Base-by-base conservation (phyloP, 2,888 invertebrate species). In the Parochlus steinenii region DNA sequence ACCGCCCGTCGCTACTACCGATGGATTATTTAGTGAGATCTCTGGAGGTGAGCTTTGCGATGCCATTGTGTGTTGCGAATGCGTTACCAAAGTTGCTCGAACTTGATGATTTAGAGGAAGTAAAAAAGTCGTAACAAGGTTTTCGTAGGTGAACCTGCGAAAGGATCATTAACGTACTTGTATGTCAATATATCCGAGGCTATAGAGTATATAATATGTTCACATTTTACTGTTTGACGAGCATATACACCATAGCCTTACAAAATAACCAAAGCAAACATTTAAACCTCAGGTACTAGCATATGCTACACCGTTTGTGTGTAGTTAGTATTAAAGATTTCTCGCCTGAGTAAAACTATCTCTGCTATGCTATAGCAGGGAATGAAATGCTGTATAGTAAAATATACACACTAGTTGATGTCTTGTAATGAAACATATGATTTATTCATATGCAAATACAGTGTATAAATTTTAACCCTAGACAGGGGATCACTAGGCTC, bases 1-100 rank as follows among this genome's bases (percentile, higher is more conserved):
- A 70, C 69, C 68, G 67, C 69, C n/a, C 69, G 70, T 71, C 70
- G 70, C 69, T 71, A 67, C 69, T 68, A 69, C 69, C 66, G 70
- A 70, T 67, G 68, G 66, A 65, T 66, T 65, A 61, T 64, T 66
- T 65, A 65, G 67, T 65, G 67, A 68, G 67, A 63, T 59, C 63
- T 62, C 62, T 58, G 61, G 62, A 60, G 56, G 54, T 58, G 26
- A 29, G n/a, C 29, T 65, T 67, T 66, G 66, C 55, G 65, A 66
- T 61, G 65, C 64, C 61, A 61, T 61, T 56, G n/a, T n/a, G n/a
- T n/a, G n/a, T n/a, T n/a, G 46, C 56, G 52, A 50, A 51, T 51
- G 56, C 51, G 58, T 61, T 58, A 59, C n/a, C n/a, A n/a, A n/a
- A n/a, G n/a, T n/a, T n/a, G n/a, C n/a, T n/a, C n/a, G n/a, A n/a